Percentiles rank a stretch among this genome's conserved stretches.
Conservation (phyloP, 2,888 invertebrate species). For the Pseudolycoriella hygida region DNA sequence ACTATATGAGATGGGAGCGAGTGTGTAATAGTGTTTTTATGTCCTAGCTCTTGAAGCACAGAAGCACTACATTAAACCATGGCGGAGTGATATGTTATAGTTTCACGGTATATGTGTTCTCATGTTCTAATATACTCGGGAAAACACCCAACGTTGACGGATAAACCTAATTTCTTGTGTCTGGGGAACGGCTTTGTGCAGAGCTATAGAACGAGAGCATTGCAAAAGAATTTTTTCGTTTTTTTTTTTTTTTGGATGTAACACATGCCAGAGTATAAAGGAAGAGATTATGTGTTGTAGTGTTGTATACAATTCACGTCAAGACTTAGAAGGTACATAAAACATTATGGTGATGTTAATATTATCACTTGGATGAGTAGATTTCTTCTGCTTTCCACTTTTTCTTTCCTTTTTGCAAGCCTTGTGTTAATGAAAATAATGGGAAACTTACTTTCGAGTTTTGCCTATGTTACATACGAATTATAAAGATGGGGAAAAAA, state of each 20-base stretch:
- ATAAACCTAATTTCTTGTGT: constrained; percentile 5
- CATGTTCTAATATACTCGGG: not conserved
- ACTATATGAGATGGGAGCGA: not conserved
- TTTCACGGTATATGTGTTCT: not conserved
- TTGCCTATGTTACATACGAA: not conserved
- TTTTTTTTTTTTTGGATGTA: not conserved
- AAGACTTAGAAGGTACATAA: constrained; percentile 1
- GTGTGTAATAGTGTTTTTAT: not conserved
- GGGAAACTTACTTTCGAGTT: not conserved
- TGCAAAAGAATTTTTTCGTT: not conserved
- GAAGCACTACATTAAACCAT: too few species aligned
- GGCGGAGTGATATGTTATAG: not conserved
- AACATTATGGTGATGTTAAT: constrained; percentile 3
- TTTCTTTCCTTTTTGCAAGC: not conserved
- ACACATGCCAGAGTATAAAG: not conserved
- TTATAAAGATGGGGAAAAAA: not conserved
- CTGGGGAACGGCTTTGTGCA: constrained; percentile 2
- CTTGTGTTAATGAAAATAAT: constrained; percentile 1
- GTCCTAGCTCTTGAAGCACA: not conserved
- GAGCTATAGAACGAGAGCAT: not conserved
- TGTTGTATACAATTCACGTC: not conserved
- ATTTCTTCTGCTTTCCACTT: not conserved
- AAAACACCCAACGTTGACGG: constrained; percentile 5
- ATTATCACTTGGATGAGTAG: constrained; percentile 3
- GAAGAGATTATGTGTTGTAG: not conserved